Evolutionary conservation across 2,888 invertebrate genomes (phyloP), one percentile per base, ranked within the genome.

Genomic region (Arrhopalites spinosus): DNA sequence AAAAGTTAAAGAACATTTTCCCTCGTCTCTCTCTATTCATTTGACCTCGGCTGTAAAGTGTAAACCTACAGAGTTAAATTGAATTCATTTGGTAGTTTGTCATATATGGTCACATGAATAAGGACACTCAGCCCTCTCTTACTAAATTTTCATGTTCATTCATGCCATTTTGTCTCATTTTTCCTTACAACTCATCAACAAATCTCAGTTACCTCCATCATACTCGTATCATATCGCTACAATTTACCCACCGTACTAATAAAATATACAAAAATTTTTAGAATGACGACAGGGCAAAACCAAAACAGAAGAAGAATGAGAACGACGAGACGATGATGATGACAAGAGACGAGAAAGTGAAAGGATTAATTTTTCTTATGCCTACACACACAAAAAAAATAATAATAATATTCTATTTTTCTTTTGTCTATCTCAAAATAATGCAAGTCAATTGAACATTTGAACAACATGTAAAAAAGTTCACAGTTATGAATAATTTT

Each of bases 71-170:
- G 36, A 15, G 23, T 27, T 20, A n/a, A n/a, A n/a, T n/a, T n/a
- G n/a, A n/a, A 45, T 5, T 25, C 25, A 47, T 13, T n/a, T 53
- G 43, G 66, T 53, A 56, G 66, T 25, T 43, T 50, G 45, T 67
- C 29, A 47, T 23, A 74, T 74, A 74, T 74, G 74, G 74, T 29
- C 68, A 68, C 11, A 68, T 67, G 68, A 74, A 74, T 74, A 67
- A 68, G 74, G 74, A 29, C 74, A 74, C 59, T 36, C 61, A 47
- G 25, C 27, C 59, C 59, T 36, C 59, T 20, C 59, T n/a, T 13
- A 8, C 11, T n/a, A 53, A 13, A 53, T 53, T 53, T n/a, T 53
- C 53, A 53, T 53, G 11, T 53, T 17, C n/a, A 17, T 53, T 53
- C 53, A 53, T 53, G 17, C 11, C 53, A 53, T 53, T 53, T 53